phyloP scores from a whole-genome alignment of 2,888 invertebrate genomes.

The Helleia helle region DNA sequence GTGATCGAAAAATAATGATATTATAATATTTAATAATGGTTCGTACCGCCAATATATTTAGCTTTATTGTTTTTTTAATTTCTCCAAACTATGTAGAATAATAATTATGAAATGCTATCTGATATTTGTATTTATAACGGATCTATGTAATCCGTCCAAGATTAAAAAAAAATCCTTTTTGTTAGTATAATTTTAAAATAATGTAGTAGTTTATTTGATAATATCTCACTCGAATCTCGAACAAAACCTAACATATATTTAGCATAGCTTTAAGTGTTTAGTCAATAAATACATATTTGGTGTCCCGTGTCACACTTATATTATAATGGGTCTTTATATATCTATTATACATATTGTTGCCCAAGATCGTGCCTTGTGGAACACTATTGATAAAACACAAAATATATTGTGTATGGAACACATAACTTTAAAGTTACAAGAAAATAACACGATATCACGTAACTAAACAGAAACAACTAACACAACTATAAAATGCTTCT shows the following conservation, averaged over 20 bases:
- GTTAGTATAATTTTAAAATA: too few species aligned
- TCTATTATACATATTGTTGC: conserved; percentile 30
- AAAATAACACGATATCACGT: conserved; percentile 8
- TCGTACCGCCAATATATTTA: too few species aligned
- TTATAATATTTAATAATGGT: conserved; percentile 3
- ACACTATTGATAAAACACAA: conserved; percentile 32
- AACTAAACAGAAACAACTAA: conserved; percentile 38
- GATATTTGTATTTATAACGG: too few species aligned
- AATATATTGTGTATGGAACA: conserved; percentile 16
- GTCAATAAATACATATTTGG: conserved; percentile 55
- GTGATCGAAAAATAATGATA: conserved; percentile 11
- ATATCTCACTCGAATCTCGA: conserved; percentile 48
- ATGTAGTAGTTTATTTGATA: too few species aligned
- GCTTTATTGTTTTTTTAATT: too few species aligned
- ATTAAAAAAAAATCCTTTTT: too few species aligned
- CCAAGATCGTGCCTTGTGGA: conserved; percentile 39
- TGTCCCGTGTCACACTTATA: conserved; percentile 34
- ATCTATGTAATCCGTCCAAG: too few species aligned
- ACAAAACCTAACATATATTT: conserved; percentile 28
- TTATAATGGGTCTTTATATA: conserved; percentile 23
- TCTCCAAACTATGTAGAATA: too few species aligned
- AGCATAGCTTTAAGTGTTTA: conserved; percentile 71
- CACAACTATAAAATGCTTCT: conserved; percentile 63
- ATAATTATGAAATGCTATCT: too few species aligned
- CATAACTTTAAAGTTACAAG: conserved; percentile 3